These are phyloP conservation scores for Daboia siamensis DNA, from an alignment of 2,113 vertebrate genomes.

Conservation along the genomic window DNA sequence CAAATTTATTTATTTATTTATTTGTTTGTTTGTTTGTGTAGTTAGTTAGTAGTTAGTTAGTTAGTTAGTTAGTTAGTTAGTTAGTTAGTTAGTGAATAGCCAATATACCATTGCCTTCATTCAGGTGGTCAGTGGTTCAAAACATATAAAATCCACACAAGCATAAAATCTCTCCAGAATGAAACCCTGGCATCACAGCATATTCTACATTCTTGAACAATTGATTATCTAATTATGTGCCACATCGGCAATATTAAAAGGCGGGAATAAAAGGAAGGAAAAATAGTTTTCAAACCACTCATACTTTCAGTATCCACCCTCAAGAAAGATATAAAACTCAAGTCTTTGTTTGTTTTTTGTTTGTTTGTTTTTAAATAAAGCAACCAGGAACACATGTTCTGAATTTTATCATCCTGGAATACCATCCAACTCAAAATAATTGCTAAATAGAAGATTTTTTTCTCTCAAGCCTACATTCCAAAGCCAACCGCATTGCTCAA, in stretches of 20 bases:
- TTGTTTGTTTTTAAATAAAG: neutral
- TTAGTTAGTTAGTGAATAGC: neutral
- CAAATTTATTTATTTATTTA: neutral
- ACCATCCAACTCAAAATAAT: neutral
- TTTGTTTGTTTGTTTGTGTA: neutral
- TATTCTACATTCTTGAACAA: neutral
- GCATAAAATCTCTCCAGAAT: neutral
- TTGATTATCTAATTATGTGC: neutral
- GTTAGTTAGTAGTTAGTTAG: neutral
- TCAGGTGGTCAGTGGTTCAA: neutral
- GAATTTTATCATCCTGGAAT: neutral
- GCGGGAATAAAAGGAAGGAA: neutral
- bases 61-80: neutral
- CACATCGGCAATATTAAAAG: neutral
- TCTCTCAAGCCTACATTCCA: neutral
- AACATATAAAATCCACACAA: neutral
- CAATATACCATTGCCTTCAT: neutral
- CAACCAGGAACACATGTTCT: neutral
- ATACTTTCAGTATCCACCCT: neutral
- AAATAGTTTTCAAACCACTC: neutral
- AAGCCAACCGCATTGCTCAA: neutral
- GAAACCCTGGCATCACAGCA: neutral
- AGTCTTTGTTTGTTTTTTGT: neutral
- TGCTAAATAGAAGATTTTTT: neutral
- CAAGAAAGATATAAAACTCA: neutral